A percentile compares a stretch with the other conserved stretches of the same genome.
These are phyloP conservation scores for Drosophila tani DNA, from an alignment of 1,140 invertebrate genomes.

Conservation along the genomic window DNA sequence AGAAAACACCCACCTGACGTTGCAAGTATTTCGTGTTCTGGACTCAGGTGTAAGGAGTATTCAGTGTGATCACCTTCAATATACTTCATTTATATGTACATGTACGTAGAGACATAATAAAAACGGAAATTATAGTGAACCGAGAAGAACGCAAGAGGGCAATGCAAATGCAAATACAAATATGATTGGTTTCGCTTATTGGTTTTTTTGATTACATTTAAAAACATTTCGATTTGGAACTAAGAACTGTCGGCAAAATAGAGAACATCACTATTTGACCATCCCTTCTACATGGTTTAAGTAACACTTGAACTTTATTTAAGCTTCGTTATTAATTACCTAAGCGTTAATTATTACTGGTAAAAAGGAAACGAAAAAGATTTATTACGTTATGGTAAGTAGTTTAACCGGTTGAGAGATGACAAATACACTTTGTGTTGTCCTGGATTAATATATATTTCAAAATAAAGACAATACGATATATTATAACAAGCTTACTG, in stretches of 20 bases:
- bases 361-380: slow-evolving; percentile 46
- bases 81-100: slow-evolving; percentile 46
- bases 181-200: slow-evolving; percentile 19
- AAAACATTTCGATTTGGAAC: slow-evolving; percentile 25
- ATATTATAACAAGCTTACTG: slow-evolving; percentile 52
- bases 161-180: slow-evolving; percentile 15
- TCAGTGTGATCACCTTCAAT: slow-evolving; percentile 61
- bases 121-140: slow-evolving; percentile 44
- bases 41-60: slow-evolving; percentile 58
- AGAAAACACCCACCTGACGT: slow-evolving; percentile 48
- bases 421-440: slow-evolving; percentile 48
- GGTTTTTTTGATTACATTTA: slow-evolving; percentile 11
- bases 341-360: slow-evolving; percentile 35
- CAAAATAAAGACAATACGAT: slow-evolving; percentile 46
- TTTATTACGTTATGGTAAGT: slow-evolving; percentile 38
- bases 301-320: slow-evolving; percentile 25
- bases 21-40: slow-evolving; percentile 48
- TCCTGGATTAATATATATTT: slow-evolving; percentile 40
- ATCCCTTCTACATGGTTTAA: slow-evolving; percentile 37
- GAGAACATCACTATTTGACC: slow-evolving; percentile 35
- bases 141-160: slow-evolving; percentile 26
- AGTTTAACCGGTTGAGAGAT: slow-evolving; percentile 48
- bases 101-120: slow-evolving; percentile 46
- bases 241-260: slow-evolving; percentile 19
- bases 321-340: slow-evolving; percentile 45